A percentile compares a stretch with the other conserved stretches of the same genome.
phyloP scores from a whole-genome alignment of 2,797 vertebrate genomes.

The Crax fasciolata region DNA sequence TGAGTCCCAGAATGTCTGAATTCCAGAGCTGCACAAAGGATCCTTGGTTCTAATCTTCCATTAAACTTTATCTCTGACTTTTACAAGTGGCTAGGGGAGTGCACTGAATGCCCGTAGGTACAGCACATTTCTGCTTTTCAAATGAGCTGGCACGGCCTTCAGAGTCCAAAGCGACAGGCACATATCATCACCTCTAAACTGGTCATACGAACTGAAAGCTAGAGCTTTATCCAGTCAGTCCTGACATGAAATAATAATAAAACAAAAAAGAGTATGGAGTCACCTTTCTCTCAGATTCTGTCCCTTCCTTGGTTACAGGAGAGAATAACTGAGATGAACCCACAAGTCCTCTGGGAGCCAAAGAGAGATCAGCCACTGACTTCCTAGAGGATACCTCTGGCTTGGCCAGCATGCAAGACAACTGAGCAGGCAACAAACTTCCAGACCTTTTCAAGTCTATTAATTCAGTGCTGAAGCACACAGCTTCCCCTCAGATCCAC shows the following conservation, averaged over 20 bases:
- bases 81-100: background rate
- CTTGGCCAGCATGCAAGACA: background rate
- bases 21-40: background rate
- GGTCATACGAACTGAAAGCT: background rate
- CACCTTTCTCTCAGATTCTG: background rate
- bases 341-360: background rate
- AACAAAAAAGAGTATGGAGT: background rate
- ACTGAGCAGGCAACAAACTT: background rate
- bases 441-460: background rate
- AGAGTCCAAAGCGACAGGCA: background rate
- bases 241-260: background rate
- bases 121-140: background rate
- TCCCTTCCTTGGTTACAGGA: background rate
- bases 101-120: background rate
- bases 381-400: background rate
- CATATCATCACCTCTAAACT: background rate
- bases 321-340: background rate
- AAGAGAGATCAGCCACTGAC: background rate
- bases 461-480: background rate
- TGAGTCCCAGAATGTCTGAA: background rate
- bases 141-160: background rate
- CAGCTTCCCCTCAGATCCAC: background rate
- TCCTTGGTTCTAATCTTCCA: background rate
- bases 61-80: background rate
- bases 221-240: background rate